A percentile compares a stretch with the other conserved stretches of the same genome.
Evolutionary conservation across 1,140 invertebrate species (phyloP).

Genomic region (Drosophila orosa): DNA sequence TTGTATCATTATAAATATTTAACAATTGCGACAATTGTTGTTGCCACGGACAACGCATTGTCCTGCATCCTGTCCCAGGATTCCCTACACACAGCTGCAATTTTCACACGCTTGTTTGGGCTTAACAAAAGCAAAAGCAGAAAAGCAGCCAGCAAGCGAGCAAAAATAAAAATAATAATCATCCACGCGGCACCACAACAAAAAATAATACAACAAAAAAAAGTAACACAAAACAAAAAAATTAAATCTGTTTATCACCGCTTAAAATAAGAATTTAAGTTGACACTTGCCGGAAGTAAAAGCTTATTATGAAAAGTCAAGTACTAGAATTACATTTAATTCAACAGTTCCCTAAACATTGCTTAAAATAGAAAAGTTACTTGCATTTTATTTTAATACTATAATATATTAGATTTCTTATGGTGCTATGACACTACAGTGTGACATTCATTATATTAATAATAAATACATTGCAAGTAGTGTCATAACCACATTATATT

Average conservation of each 20-base stretch:
- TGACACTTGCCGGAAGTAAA: slow-evolving; percentile 17
- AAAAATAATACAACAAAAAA: neutral
- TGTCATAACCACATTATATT: too few relatives aligned
- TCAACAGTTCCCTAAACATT: too few relatives aligned
- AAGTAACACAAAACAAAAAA: neutral
- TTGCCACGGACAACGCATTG: slow-evolving; percentile 57
- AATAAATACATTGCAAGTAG: too few relatives aligned
- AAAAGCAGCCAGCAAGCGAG: neutral
- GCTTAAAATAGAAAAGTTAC: too few relatives aligned
- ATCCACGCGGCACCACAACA: slow-evolving; percentile 8
- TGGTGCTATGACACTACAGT: too few relatives aligned
- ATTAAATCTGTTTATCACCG: slow-evolving; percentile 40
- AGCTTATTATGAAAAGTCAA: slow-evolving; percentile 6
- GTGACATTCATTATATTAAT: too few relatives aligned
- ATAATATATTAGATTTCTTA: too few relatives aligned
- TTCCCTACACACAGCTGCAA: slow-evolving; percentile 62
- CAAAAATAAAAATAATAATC: slow-evolving; percentile 31
- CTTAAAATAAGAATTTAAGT: slow-evolving; percentile 39
- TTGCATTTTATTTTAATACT: too few relatives aligned
- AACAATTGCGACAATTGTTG: slow-evolving; percentile 81
- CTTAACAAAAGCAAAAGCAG: slow-evolving; percentile 54
- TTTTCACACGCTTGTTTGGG: slow-evolving; percentile 76
- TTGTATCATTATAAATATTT: slow-evolving; percentile 81
- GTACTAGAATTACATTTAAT: neutral
- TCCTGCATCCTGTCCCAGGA: slow-evolving; percentile 48